A percentile compares a stretch with the other conserved stretches of the same genome.
These are phyloP conservation scores for Silurus lanzhouensis DNA, from an alignment of 2,797 vertebrate species.

Conservation along the genomic window DNA sequence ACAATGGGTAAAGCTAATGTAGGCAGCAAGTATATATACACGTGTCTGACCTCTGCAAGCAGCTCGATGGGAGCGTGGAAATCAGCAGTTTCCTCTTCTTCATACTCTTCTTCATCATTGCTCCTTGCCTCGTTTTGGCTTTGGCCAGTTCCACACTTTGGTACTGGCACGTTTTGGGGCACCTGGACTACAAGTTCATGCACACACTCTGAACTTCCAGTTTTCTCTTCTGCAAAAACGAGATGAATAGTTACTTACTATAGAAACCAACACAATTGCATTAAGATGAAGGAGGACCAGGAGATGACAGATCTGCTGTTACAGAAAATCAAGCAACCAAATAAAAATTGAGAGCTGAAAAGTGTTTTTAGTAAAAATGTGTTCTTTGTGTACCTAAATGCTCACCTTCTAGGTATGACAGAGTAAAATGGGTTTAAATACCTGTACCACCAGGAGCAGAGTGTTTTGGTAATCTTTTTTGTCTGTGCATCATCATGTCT, in stretches of 20 bases:
- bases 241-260: background rate
- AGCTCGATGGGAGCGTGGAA: constrained; percentile 63
- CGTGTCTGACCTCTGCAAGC: constrained; percentile 61
- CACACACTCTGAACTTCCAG: background rate
- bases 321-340: background rate
- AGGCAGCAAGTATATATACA: background rate
- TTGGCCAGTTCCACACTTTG: background rate
- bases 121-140: constrained; percentile 19
- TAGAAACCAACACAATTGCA: background rate
- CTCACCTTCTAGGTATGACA: background rate
- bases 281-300: background rate
- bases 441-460: background rate
- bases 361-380: background rate
- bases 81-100: constrained; percentile 38
- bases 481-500: constrained; percentile 36
- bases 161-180: background rate
- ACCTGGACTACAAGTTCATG: background rate
- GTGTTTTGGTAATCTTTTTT: constrained; percentile 26
- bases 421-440: constrained; percentile 25
- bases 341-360: background rate
- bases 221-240: constrained; percentile 17
- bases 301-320: background rate
- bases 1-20: no score
- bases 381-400: background rate
- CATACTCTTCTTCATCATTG: constrained; percentile 33